Base-by-base conservation (phyloP, 2,888 invertebrate species). In the Iselma pallidipennis region DNA sequence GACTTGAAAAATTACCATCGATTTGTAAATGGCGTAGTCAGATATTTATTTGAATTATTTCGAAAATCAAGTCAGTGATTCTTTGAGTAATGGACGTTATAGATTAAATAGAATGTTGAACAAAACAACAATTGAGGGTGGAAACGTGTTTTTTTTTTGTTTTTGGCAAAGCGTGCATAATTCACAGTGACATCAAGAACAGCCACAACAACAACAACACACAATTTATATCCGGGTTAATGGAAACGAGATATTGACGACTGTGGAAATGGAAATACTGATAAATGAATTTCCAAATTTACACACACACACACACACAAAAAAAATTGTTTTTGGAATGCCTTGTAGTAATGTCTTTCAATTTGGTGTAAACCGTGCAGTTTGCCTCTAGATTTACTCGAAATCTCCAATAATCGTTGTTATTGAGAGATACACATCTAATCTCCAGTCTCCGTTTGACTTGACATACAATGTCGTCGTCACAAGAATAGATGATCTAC, bases 351-450 rank as follows among this genome's bases (percentile, higher is more conserved):
- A n/a, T n/a, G n/a, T n/a, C n/a, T n/a, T n/a, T n/a, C n/a, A n/a
- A n/a, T n/a, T n/a, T 16, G 2, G 19, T 19, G 1, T 29, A 7
- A 21, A 45, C 45, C 4, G 10, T n/a, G n/a, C n/a, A n/a, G n/a
- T 45, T 21, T 45, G 16, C 21, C 14, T 14, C 14, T 4, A 21
- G 45, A 45, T 45, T 45, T 21, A 12, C 23, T 45, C 12, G 10
- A 21, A 45, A 45, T 45, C 21, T 45, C 23, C 45, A 23, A 45
- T 45, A 45, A 45, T 45, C 45, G 45, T 21, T 21, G 45, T 45
- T 45, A 45, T 45, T 45, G 45, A 45, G 19, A 45, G n/a, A 45
- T 45, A 45, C 45, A 45, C 45, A 45, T 45, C 23, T 45, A 45
- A 42, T 42, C 19, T 42, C 7, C 42, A 42, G 37, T 37, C 37